Conservation (phyloP, 2,113 vertebrate genomes). For the Lophochroa leadbeateri region DNA sequence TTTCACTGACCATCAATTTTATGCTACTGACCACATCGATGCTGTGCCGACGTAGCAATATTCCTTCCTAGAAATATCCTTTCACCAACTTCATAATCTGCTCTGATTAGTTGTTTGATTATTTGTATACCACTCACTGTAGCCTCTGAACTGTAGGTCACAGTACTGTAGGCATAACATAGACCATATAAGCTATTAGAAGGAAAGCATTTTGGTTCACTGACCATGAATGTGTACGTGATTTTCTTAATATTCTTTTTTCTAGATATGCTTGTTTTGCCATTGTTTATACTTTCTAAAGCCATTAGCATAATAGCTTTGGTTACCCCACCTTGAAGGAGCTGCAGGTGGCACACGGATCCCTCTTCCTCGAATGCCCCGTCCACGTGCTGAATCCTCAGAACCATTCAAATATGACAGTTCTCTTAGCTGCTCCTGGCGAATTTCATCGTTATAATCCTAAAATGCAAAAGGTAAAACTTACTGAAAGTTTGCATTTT, state of each 20-base stretch:
- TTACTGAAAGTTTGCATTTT: neutral
- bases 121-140: neutral
- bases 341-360: slow-evolving; percentile 79
- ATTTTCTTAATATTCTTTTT: neutral
- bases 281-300: neutral
- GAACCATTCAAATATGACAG: slow-evolving; percentile 95
- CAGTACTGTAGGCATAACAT: neutral
- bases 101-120: neutral
- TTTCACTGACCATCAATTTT: neutral
- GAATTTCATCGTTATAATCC: slow-evolving; percentile 99
- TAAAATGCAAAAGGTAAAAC: slow-evolving; percentile 63
- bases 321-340: slow-evolving; percentile 81
- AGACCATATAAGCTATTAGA: neutral
- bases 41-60: neutral
- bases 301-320: neutral
- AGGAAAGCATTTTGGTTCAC: neutral
- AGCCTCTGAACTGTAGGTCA: neutral
- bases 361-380: slow-evolving; percentile 83
- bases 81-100: neutral
- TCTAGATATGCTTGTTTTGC: neutral
- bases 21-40: neutral
- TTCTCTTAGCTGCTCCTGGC: slow-evolving; percentile 96
- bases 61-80: neutral
- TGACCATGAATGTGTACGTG: neutral
- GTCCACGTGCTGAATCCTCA: slow-evolving; percentile 88